Evolutionary conservation across 2,113 vertebrate species (phyloP).

Genomic region (Isichthys henryi): DNA sequence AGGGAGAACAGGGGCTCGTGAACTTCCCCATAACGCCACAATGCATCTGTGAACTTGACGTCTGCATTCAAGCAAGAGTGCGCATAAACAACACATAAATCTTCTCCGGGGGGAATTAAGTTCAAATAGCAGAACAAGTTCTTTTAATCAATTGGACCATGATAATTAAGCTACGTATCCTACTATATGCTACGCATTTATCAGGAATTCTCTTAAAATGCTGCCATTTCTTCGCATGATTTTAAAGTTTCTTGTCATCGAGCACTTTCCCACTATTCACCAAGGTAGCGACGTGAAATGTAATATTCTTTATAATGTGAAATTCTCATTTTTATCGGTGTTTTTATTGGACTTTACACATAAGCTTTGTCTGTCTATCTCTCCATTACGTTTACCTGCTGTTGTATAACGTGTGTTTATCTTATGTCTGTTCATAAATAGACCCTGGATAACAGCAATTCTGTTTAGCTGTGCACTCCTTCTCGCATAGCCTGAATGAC

Average conservation of each 20-base stretch:
- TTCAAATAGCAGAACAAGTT: not conserved
- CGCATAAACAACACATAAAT: not conserved
- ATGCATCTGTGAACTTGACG: constrained; percentile 16
- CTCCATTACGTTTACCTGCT: not conserved
- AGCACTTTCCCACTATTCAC: not conserved
- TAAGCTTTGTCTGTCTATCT: not conserved
- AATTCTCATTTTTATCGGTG: not conserved
- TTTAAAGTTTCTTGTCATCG: not conserved
- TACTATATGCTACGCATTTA: not conserved
- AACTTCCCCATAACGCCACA: not conserved
- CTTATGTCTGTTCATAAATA: not conserved
- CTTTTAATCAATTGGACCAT: not conserved
- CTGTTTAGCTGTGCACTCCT: not conserved
- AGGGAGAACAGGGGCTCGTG: not conserved
- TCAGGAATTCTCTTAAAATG: not conserved
- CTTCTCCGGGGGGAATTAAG: not conserved
- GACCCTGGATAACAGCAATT: not conserved
- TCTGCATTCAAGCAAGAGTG: not conserved
- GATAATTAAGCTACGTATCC: not conserved
- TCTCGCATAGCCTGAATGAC: not conserved
- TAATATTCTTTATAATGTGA: not conserved
- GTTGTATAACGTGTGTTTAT: not conserved
- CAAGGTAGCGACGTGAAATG: not conserved
- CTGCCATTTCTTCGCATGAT: not conserved
- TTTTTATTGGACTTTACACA: not conserved